These are phyloP conservation scores for Formica exsecta DNA, from an alignment of 1,140 invertebrate species.

Conservation along the genomic window DNA sequence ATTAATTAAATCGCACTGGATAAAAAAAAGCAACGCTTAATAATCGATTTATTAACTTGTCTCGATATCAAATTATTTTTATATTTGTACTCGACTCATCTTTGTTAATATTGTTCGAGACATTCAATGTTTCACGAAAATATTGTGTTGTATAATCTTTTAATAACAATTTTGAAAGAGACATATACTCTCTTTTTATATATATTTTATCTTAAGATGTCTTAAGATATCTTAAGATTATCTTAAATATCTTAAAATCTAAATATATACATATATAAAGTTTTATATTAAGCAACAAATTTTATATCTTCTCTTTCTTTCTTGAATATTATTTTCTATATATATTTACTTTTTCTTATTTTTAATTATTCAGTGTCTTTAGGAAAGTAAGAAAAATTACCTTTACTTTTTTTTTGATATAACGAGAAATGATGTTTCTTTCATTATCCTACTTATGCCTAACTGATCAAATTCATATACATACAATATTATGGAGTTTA, in stretches of 20 bases:
- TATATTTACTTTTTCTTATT: background rate
- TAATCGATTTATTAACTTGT: background rate
- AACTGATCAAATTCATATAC: background rate
- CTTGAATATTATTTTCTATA: background rate
- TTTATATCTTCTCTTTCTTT: background rate
- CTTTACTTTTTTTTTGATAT: background rate
- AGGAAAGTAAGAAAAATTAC: background rate
- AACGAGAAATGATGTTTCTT: background rate
- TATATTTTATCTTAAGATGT: background rate
- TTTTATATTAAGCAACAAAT: background rate
- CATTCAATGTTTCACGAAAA: background rate
- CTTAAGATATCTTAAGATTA: no score
- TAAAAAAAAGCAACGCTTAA: background rate
- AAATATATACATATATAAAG: background rate
- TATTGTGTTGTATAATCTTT: background rate
- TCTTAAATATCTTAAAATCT: no score
- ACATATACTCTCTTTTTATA: background rate
- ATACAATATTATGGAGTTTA: background rate
- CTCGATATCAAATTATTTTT: background rate
- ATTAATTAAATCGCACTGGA: conserved; percentile 2
- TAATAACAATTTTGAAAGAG: background rate
- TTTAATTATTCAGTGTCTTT: background rate
- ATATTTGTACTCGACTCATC: background rate
- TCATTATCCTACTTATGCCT: background rate
- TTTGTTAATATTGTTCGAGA: background rate